Percentiles rank a stretch among this genome's conserved stretches.
Evolutionary conservation across 2,113 vertebrate species (phyloP).

Genomic region (Podarcis cretensis): DNA sequence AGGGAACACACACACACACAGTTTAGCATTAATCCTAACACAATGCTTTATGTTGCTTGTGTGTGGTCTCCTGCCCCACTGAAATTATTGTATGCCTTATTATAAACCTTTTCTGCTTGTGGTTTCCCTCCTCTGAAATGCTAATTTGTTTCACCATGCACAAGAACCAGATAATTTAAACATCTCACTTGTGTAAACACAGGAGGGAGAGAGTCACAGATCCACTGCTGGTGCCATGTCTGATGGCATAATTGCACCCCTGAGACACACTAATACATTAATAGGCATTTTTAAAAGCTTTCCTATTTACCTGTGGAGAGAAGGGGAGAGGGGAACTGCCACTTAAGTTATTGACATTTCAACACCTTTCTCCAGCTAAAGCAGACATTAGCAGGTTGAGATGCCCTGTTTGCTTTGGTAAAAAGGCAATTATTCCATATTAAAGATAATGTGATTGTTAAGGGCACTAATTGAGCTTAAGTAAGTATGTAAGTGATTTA

Average conservation of each 20-base stretch:
- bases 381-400: conserved; percentile 28
- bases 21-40: background rate
- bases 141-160: conserved; percentile 21
- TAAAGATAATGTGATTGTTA: conserved; percentile 72
- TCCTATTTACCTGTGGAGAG: conserved; percentile 10
- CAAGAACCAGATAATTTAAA: conserved; percentile 32
- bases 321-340: background rate
- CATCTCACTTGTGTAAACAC: conserved; percentile 35
- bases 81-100: background rate
- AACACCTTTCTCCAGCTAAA: conserved; percentile 50
- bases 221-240: background rate
- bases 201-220: conserved; percentile 8
- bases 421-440: conserved; percentile 67
- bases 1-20: too few species aligned
- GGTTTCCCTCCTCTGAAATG: conserved; percentile 2
- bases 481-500: conserved; percentile 60
- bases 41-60: background rate
- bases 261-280: conserved; percentile 12
- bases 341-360: conserved; percentile 39
- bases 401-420: conserved; percentile 50
- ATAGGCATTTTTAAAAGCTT: background rate
- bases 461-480: conserved; percentile 65
- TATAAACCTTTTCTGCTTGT: background rate
- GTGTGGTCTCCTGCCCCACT: background rate
- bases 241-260: conserved; percentile 22